Base-by-base conservation (phyloP, 2,888 invertebrate species). In the Zonitis immaculata region DNA sequence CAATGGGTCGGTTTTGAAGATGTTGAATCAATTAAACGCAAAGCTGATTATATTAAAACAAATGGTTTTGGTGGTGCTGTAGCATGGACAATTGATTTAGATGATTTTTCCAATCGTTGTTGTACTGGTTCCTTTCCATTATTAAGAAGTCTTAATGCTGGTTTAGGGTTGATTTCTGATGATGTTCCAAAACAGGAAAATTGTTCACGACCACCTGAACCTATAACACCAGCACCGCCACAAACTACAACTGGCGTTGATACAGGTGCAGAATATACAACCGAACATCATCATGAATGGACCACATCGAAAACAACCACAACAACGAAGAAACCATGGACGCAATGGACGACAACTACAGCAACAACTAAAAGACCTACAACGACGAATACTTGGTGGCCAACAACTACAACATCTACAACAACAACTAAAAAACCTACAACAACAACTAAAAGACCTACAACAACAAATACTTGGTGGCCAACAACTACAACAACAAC, bases 1-100 rank as follows among this genome's bases (percentile, higher is more conserved):
- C 93, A 95, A 69, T 95, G 95, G 92, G 91, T 93, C 30, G 89
- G 93, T 39, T 95, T 85, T 68, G 95, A 95, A 69, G 90, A 93
- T 73, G 78, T 82, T 0, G 82, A 83, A 53, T 91, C 91, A 11
- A 81, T 93, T 12, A 82, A 80, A 54, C 82, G 83, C 60, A 91
- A 91, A 77, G 86, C 83, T 11, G 78, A 85, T 61, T 94, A 89
- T 78, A 87, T 91, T 1, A 77, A 83, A 54, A 78, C 81, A 5
- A 82, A 84, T 68, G 87, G 87, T 0, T 83, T 88, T 54, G 92
- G 89, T 0, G 94, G 94, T 4, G 86, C 89, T 7, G 86, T 89
- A 42, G 89, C 91, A 0, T 94, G 92, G 92, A 92, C 93, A 0
- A 81, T 91, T 2, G 94, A 94, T 71, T 73, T 94, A 63, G 93